Percentiles rank a stretch among this genome's conserved stretches.
These are phyloP conservation scores for Caenorhabditis doughertyi DNA, from an alignment of 2,888 invertebrate genomes.

Conservation along the genomic window DNA sequence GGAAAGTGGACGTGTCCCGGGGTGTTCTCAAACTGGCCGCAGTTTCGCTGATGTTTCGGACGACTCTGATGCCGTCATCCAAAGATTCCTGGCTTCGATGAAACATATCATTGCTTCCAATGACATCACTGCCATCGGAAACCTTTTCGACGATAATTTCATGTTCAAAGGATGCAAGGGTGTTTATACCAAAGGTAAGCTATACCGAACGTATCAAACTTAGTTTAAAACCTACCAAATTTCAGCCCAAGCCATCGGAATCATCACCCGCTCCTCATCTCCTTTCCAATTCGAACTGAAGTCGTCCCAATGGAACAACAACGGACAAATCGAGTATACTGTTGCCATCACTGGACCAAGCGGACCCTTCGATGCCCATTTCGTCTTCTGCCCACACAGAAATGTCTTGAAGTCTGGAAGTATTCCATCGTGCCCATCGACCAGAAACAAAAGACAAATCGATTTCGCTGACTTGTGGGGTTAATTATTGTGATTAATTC, in stretches of 20 bases:
- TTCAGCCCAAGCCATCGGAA: background rate
- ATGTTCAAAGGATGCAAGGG: conserved; percentile 6
- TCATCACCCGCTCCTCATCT: background rate
- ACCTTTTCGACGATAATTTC: background rate
- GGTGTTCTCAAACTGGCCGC: too few relatives aligned
- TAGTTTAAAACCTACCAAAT: too few relatives aligned
- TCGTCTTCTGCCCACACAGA: background rate
- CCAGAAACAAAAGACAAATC: too few relatives aligned
- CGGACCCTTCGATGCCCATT: background rate
- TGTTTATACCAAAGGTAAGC: conserved; percentile 4
- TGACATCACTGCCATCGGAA: background rate
- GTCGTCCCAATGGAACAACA: background rate
- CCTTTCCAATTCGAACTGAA: background rate
- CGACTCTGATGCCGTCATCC: too few relatives aligned
- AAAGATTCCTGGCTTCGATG: too few relatives aligned
- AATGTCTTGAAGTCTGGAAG: too few relatives aligned
- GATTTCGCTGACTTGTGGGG: too few relatives aligned
- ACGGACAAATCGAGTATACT: background rate
- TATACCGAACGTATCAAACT: background rate
- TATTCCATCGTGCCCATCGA: background rate
- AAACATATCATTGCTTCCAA: background rate
- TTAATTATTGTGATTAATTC: too few relatives aligned
- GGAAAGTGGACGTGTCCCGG: background rate
- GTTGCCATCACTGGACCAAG: background rate
- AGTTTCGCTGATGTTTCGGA: too few relatives aligned